Evolutionary conservation across 2,888 invertebrate species (phyloP), one percentile per base, ranked within the genome.

Genomic region (Microplitis manilae): DNA sequence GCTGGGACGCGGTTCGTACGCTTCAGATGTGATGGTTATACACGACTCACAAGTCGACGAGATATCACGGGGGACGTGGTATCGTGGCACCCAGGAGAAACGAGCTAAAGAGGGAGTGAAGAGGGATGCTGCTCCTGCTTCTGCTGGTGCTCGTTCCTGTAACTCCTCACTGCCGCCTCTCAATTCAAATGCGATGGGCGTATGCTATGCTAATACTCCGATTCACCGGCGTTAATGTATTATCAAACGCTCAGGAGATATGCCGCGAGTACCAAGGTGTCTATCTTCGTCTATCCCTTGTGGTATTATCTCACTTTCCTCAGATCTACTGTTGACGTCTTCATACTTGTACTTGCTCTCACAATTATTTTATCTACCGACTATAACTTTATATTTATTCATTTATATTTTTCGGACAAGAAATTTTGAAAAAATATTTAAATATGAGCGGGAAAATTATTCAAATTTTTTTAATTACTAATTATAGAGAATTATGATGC

Each of bases 181-280:
- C 89, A 87, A 90, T 90, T 89, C 89, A 89, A 89, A 90, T 86
- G 89, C 87, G 89, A 88, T 89, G 89, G 89, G 89, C 89, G 90
- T 89, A 89, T 85, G 89, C 87, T 89, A 89, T 89, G 90, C 88
- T 89, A 89, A 89, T 90, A 88, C 88, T 84, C 85, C 83, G 87
- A 87, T 87, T 87, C 86, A 85, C 84, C 84, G 86, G 87, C 87
- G 89, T 88, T 89, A 89, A 89, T 90, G 89, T 87, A 87, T 88
- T 89, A 89, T 88, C 89, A 87, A 88, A 88, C 87, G 84, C 84
- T 85, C 83, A 84, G 84, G 85, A 77, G 68, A 68, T 73, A 69
- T 70, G 5, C 30, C 50, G 39, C 38, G 17, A 39, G 15, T 39
- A 17, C 17, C 38, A 13, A 20, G 30, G 40, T 5, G 15, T 38